Percentiles rank a stretch among this genome's conserved stretches.
phyloP scores from a whole-genome alignment of 2,113 vertebrate genomes.

The Sapajus apella region DNA sequence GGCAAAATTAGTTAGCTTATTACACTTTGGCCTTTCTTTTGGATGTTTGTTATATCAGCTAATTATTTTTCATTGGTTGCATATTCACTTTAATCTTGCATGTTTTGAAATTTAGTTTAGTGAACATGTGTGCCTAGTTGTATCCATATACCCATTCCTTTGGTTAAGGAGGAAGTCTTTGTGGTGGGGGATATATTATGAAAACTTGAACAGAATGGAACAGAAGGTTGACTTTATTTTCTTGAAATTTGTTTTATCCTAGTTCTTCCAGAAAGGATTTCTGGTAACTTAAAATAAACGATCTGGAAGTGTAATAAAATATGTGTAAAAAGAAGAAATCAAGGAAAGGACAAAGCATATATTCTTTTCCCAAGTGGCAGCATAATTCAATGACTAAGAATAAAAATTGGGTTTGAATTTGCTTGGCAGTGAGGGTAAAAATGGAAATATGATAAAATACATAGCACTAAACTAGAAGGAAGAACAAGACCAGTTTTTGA shows the following conservation, averaged over 20 bases:
- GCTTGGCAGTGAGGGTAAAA: constrained; percentile 13
- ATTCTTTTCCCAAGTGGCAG: not conserved
- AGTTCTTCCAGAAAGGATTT: constrained; percentile 10
- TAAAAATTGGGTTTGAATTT: constrained; percentile 52
- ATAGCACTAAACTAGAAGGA: not conserved
- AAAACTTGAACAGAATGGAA: not conserved
- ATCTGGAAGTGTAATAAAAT: not conserved
- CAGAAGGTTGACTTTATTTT: constrained; percentile 21
- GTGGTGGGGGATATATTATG: not conserved
- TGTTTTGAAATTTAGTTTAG: not conserved
- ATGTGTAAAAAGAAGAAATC: not conserved
- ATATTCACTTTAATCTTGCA: not conserved
- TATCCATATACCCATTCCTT: not conserved
- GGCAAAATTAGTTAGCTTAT: not conserved
- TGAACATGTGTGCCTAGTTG: not conserved
- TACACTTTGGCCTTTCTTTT: constrained; percentile 30
- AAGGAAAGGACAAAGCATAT: not conserved
- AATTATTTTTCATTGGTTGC: not conserved
- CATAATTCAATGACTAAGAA: constrained; percentile 36
- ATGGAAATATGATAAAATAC: constrained; percentile 38
- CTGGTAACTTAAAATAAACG: constrained; percentile 19
- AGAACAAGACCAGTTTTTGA: not conserved
- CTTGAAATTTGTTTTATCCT: constrained; percentile 45
- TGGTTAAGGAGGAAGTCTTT: not conserved
- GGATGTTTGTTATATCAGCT: constrained; percentile 13